Evolutionary conservation across 2,113 vertebrate genomes (phyloP).

Genomic region (Ploceus nigricollis): DNA sequence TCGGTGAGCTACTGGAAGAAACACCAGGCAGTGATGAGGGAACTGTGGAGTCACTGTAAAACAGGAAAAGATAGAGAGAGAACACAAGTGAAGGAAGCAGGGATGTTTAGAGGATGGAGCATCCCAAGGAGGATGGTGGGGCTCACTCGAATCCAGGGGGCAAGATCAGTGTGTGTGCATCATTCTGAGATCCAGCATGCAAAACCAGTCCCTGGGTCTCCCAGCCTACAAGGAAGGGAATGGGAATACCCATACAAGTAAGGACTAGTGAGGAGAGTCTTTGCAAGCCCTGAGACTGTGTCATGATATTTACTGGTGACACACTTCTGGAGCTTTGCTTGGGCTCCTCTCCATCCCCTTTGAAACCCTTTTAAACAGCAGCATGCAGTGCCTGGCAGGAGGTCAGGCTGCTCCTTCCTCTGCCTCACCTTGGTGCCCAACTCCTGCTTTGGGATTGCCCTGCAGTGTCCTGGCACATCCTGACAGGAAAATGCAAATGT

Average conservation of each 20-base stretch:
- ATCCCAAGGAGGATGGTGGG: not conserved
- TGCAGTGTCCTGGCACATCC: not conserved
- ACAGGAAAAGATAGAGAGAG: not conserved
- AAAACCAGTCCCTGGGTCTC: fast-evolving
- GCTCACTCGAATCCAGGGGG: not conserved
- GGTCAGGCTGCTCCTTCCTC: not conserved
- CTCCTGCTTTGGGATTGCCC: not conserved
- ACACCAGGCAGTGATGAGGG: not conserved
- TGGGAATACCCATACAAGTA: not conserved
- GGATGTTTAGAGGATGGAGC: not conserved
- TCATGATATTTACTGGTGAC: not conserved
- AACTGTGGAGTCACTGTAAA: not conserved
- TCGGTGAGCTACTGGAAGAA: not conserved
- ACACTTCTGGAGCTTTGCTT: not conserved
- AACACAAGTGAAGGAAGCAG: not conserved
- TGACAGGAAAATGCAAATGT: not conserved
- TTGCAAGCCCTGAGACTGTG: not conserved
- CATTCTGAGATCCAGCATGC: not conserved
- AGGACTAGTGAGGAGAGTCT: not conserved
- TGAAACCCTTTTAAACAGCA: not conserved
- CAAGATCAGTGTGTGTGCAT: too few species aligned
- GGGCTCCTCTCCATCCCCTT: not conserved
- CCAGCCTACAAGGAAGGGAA: fast-evolving
- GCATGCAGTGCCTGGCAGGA: not conserved
- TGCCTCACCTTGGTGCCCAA: not conserved